Conservation (phyloP, 30 jellyfish, hydroid and myxozoan genomes). For the Aurelia aurita region DNA sequence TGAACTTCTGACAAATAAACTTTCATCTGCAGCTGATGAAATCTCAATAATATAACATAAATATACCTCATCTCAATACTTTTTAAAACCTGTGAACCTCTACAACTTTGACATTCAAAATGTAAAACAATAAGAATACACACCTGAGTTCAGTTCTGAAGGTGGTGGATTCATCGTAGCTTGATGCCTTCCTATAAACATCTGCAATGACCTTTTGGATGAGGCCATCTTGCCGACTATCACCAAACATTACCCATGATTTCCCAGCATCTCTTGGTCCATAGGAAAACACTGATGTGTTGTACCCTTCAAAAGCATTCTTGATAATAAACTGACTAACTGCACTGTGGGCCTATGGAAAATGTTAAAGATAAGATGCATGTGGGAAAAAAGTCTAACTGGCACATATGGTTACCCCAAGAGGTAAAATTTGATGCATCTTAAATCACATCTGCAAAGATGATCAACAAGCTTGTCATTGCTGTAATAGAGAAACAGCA, state of each 20-base stretch:
- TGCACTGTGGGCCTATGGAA: slow-evolving; percentile 53
- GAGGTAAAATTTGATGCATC: too few relatives aligned
- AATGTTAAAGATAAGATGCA: not conserved
- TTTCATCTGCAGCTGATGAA: too few relatives aligned
- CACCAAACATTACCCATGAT: slow-evolving; percentile 85
- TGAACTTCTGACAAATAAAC: too few relatives aligned
- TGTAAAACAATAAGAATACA: not conserved
- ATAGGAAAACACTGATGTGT: slow-evolving; percentile 85
- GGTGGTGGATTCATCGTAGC: slow-evolving; percentile 86
- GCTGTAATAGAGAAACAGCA: too few relatives aligned
- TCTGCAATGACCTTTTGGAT: slow-evolving; percentile 59
- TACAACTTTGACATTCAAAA: not conserved
- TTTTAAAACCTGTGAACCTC: too few relatives aligned
- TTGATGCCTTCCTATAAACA: slow-evolving; percentile 77
- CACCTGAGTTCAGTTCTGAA: slow-evolving; percentile 96
- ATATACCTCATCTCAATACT: too few relatives aligned
- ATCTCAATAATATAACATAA: too few relatives aligned
- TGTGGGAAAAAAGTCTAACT: not conserved
- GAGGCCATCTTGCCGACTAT: slow-evolving; percentile 76
- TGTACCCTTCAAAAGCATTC: slow-evolving; percentile 89
- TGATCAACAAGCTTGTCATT: too few relatives aligned
- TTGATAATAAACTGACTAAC: slow-evolving; percentile 72
- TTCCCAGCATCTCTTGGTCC: slow-evolving; percentile 88
- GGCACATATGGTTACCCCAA: too few relatives aligned
- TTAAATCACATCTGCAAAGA: too few relatives aligned